phyloP scores from a whole-genome alignment of 2,797 vertebrate species.

The Pseudocheirus occidentalis region DNA sequence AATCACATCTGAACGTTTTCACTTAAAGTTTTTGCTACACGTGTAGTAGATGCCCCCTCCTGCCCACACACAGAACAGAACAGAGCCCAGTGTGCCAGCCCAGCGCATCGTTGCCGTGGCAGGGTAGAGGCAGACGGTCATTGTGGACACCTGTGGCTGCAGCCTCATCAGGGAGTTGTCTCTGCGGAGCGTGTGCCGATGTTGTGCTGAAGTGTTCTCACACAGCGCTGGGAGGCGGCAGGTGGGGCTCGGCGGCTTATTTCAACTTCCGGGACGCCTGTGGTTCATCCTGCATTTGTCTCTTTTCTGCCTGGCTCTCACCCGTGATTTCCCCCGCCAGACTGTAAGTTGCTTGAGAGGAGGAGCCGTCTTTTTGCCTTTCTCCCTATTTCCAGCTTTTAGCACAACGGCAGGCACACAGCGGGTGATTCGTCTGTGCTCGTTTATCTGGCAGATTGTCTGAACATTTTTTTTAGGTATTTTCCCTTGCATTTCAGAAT shows the following conservation, averaged over 20 bases:
- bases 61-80: too few species aligned
- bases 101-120: fast-evolving
- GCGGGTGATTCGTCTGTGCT: slow-evolving; percentile 26
- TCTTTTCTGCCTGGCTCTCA: too few species aligned
- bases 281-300: too few species aligned
- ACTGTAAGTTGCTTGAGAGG: too few species aligned
- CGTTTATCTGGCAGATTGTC: neutral
- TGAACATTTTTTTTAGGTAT: slow-evolving; percentile 1
- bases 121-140: slow-evolving; percentile 22
- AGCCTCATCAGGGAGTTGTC: slow-evolving; percentile 5
- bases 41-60: slow-evolving; percentile 47
- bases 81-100: too few species aligned
- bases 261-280: too few species aligned
- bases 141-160: slow-evolving; percentile 41
- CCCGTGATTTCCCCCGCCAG: too few species aligned
- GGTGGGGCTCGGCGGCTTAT: neutral
- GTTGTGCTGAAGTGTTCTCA: slow-evolving; percentile 33
- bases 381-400: too few species aligned
- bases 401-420: too few species aligned
- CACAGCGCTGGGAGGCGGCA: too few species aligned
- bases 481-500: slow-evolving; percentile 52
- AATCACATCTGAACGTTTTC: slow-evolving; percentile 69
- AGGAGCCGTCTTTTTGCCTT: too few species aligned
- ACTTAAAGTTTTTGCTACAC: slow-evolving; percentile 60
- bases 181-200: neutral